Percentiles rank a stretch among this genome's conserved stretches.
These are phyloP conservation scores for Zaprionus ghesquierei DNA, from an alignment of 1,140 invertebrate genomes.

Conservation along the genomic window DNA sequence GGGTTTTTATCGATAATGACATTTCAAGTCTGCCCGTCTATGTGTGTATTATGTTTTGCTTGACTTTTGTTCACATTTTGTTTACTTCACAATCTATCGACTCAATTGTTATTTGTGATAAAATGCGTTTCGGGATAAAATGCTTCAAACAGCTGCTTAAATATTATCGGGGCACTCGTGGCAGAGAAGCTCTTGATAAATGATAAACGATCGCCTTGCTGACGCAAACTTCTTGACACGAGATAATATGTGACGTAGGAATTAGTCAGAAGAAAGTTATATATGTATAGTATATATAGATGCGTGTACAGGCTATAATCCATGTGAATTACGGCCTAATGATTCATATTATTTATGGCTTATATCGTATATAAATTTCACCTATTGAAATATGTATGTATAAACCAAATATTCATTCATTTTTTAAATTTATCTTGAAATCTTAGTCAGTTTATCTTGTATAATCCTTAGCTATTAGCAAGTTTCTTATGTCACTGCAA, in stretches of 20 bases:
- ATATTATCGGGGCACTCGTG: neutral
- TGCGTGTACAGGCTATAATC: too few relatives aligned
- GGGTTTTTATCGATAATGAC: slow-evolving; percentile 40
- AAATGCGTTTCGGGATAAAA: neutral
- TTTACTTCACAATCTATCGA: neutral
- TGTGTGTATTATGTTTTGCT: neutral
- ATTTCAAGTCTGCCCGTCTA: neutral
- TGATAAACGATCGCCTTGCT: neutral
- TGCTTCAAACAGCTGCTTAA: neutral
- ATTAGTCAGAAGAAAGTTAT: neutral
- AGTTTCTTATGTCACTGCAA: too few relatives aligned
- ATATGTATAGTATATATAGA: neutral
- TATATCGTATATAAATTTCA: too few relatives aligned
- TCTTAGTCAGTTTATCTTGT: too few relatives aligned
- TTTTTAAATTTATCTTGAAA: too few relatives aligned
- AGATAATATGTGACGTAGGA: too few relatives aligned
- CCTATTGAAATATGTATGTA: too few relatives aligned
- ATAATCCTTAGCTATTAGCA: too few relatives aligned
- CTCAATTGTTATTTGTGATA: neutral
- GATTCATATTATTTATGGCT: too few relatives aligned
- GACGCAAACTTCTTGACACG: neutral
- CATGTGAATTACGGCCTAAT: too few relatives aligned
- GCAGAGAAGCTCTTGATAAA: neutral
- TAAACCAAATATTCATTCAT: too few relatives aligned
- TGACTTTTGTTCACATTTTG: slow-evolving; percentile 1